Base-by-base conservation (phyloP, 2,113 vertebrate genomes). In the Entelurus aequoreus region DNA sequence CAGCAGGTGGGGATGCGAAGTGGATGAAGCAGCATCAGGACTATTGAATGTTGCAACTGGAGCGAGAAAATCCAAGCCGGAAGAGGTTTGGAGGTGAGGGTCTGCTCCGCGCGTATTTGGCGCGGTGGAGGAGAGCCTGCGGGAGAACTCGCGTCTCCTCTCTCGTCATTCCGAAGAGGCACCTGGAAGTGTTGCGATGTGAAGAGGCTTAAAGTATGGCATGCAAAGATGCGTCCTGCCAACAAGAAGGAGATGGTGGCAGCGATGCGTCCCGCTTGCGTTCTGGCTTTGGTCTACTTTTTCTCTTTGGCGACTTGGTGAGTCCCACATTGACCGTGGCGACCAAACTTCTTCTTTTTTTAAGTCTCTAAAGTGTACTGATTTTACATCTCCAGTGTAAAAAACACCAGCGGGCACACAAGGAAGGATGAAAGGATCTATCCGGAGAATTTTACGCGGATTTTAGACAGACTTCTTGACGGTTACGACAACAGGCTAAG, bases 401-500 rank as follows among this genome's bases (percentile, higher is more conserved):
- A 87, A 84, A 91, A 87, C 84, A n/a, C n/a, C n/a, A n/a, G n/a
- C n/a, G n/a, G n/a, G n/a, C n/a, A n/a, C n/a, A 88, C 88, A 83
- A 88, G 78, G 85, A 94, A 89, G 86, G 92, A 97, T 86, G 96
- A 97, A 66, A 93, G 91, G 91, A 87, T 95, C 65, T 92, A 93
- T 74, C 93, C 94, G 54, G 94, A 96, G 87, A 98, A 98, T 95
- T 97, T 98, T 86, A 98, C 96, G 40, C 93, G 90, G 63, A 98
- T 98, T 85, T 85, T 98, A 84, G 95, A 98, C 88, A 90, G 93
- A 86, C 94, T 98, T 79, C 90, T 98, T 87, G 94, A 98, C 85
- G 95, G 95, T 63, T 98, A 98, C 88, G 96, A 98, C 91, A 98
- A 94, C 92, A 92, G 96, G 80, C 94, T 98, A 78, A 92, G 96